Evolutionary conservation across 1,140 invertebrate species (phyloP).

Genomic region (Andricus grossulariae): DNA sequence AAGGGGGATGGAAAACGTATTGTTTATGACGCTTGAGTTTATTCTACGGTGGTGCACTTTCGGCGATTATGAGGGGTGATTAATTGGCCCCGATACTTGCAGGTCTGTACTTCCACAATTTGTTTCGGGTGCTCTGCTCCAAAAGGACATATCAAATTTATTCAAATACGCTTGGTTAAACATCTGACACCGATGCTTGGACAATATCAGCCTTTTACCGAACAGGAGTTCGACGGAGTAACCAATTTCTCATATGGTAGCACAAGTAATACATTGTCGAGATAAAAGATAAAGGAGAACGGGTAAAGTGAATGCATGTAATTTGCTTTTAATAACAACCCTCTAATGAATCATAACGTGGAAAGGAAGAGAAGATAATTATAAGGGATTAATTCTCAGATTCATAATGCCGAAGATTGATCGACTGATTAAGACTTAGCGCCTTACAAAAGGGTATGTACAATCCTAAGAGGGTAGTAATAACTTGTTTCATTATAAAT

Average conservation of each 20-base stretch:
- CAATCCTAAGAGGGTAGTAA: no score
- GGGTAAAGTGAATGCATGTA: slow-evolving; percentile 6
- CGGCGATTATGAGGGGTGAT: slow-evolving; percentile 24
- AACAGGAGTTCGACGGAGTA: slow-evolving; percentile 5
- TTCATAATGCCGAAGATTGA: not conserved
- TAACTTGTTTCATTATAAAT: no score
- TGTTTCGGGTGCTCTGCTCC: not conserved
- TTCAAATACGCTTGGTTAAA: not conserved
- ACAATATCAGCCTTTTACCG: not conserved
- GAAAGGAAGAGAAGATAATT: not conserved
- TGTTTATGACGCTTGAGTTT: slow-evolving; percentile 50
- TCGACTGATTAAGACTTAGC: no score
- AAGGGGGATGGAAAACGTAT: slow-evolving; percentile 46
- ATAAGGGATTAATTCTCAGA: not conserved
- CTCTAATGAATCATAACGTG: no score
- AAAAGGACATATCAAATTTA: slow-evolving; percentile 1
- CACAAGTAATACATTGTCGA: not conserved
- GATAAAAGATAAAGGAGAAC: not conserved
- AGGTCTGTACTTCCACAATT: slow-evolving; percentile 9
- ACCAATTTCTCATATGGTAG: slow-evolving; percentile 12
- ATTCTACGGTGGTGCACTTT: slow-evolving; percentile 45
- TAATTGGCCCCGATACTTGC: slow-evolving; percentile 11
- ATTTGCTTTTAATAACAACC: no score
- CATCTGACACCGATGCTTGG: slow-evolving; percentile 4
- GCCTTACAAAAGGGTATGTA: no score